Evolutionary conservation across 2,113 vertebrate species (phyloP), one percentile per base, ranked within the genome.

Genomic region (Oceanites oceanicus): DNA sequence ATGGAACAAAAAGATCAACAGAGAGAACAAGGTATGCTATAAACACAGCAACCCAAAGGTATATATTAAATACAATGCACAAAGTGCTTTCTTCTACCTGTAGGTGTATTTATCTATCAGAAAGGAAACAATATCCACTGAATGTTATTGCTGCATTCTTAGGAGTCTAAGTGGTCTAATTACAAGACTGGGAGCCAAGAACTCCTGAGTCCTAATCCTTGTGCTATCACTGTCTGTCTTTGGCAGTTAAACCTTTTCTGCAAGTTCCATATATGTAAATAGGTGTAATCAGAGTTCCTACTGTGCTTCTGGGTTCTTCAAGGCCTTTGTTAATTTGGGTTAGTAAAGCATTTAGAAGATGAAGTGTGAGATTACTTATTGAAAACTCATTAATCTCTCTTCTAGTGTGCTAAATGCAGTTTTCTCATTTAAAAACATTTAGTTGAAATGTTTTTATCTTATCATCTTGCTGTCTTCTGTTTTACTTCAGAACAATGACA

Each of bases 1-100:
- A 99, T 99, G 99, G 99, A 99, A 97, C 99, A 99, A 97, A 99
- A 99, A 97, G 99, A 99, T 96, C 99, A 99, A 95, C 99, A 99
- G 86, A 98, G 99, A 95, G 99, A 99, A 94, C 99, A 99, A 99
- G 99, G 99, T 99, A 98, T 1, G 91, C 42, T 58, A 2, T 8
- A 30, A 74, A 73, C 26, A 67, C 32, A 81, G 59, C 47, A 77
- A 1, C 7, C 7, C 38, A 10, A 10, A 22, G 8, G 4, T 63
- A 15, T 22, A 6, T 49, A 13, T 26, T 47, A 49, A 74, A 34
- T 62, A 34, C 14, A 53, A 1, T 42, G 47, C 42, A 87, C 56
- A 29, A n/a, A 72, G 30, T 81, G 26, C 44, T 74, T 76, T 29
- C 16, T 76, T 58, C 47, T 38, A 16, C 65, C 59, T 71, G 11